Base-by-base conservation (phyloP, 1,140 invertebrate genomes). In the Coelopa frigida region DNA sequence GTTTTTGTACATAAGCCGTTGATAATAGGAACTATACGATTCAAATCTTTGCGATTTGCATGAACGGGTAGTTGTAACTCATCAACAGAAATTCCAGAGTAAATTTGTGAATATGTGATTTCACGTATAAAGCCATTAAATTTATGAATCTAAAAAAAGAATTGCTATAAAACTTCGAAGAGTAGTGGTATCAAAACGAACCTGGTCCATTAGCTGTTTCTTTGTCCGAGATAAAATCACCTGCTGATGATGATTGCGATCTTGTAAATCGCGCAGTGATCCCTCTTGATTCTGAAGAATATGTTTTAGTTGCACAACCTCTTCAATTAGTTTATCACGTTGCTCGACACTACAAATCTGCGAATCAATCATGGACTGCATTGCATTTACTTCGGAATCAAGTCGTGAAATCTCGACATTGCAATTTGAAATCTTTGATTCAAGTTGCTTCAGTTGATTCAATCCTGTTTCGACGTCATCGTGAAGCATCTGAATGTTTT, bases 191-290 rank as follows among this genome's bases (percentile, higher is more conserved):
- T 7, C 8, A 10, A 10, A 14, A 14, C 27, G 8, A 7, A 41
- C 44, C 10, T 46, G 31, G 41, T 67, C 60, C 11, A 55, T 42
- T 10, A 58, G 38, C 21, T 64, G 52, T 12, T 64, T 56, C 29
- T 63, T 58, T n/a, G 53, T 50, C 7, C 57, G 52, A 1, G 64
- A 37, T 10, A 58, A 31, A 24, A 51, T 40, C 2, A 67, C 64
- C 39, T 67, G 63, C 46, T 67, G 60, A 17, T 57, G 49, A 5
- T 53, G 44, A 15, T 54, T 39, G 2, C 41, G 46, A 10, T 55
- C 50, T 1, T 44, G 32, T 1, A 61, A 15, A 10, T 56, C 54
- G 5, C 47, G 29, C 14, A 57, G 22, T 10, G 59, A 48, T 0
- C 57, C 47, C 2, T 56, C 44, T 24, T 62, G 51, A n/a, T 48